Conservation (phyloP, 2,113 vertebrate species). For the Chaetodon auriga region DNA sequence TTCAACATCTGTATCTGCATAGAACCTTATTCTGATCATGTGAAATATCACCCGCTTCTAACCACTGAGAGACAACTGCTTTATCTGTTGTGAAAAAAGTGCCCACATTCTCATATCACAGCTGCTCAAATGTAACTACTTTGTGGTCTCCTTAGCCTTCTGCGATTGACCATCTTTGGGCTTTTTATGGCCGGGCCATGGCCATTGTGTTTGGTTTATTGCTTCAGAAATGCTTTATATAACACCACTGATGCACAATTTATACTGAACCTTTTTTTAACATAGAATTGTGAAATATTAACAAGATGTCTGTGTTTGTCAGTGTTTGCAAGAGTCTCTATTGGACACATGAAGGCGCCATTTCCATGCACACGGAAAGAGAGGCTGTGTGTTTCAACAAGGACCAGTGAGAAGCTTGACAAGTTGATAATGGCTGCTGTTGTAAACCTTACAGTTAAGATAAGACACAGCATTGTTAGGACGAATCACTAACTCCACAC, state of each 20-base stretch:
- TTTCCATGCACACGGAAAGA: slow-evolving; percentile 48
- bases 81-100: too few species aligned
- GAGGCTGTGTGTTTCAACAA: neutral
- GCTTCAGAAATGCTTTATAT: neutral
- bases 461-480: neutral
- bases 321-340: slow-evolving; percentile 34
- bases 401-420: neutral
- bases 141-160: too few species aligned
- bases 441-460: neutral
- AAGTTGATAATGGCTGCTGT: slow-evolving; percentile 11
- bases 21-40: too few species aligned
- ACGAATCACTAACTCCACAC: neutral
- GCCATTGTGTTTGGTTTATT: neutral
- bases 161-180: too few species aligned
- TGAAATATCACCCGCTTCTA: too few species aligned
- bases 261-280: neutral
- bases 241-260: neutral
- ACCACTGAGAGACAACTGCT: too few species aligned
- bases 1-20: too few species aligned
- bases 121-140: too few species aligned
- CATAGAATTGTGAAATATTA: neutral
- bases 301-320: neutral
- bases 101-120: too few species aligned
- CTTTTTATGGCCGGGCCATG: too few species aligned
- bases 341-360: slow-evolving; percentile 78